Evolutionary conservation across 1,140 invertebrate species (phyloP).

Genomic region (Lordiphosa clarofinis): DNA sequence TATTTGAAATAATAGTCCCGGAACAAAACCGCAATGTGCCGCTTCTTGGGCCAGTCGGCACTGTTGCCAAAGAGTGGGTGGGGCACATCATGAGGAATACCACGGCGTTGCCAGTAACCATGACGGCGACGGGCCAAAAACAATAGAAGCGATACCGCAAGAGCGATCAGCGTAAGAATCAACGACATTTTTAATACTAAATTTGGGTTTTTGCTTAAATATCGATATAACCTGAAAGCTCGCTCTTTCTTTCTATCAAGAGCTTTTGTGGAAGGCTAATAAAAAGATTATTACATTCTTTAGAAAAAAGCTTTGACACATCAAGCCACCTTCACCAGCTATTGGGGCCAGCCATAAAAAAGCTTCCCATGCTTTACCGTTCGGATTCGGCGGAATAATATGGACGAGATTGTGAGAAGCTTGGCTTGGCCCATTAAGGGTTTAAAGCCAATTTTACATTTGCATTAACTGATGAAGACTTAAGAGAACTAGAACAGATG

Average conservation of each 20-base stretch:
- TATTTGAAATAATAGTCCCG: constrained; percentile 53
- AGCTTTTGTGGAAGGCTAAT: no score
- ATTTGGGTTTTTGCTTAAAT: neutral
- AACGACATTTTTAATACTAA: constrained; percentile 28
- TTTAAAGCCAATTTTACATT: no score
- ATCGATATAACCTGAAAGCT: neutral
- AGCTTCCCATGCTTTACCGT: no score
- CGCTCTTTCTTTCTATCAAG: neutral
- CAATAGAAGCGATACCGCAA: constrained; percentile 27
- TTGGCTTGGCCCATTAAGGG: no score
- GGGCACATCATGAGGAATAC: constrained; percentile 53
- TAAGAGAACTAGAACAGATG: no score
- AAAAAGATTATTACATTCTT: no score
- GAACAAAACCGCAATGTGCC: constrained; percentile 34
- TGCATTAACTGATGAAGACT: no score
- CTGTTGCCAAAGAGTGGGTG: constrained; percentile 42
- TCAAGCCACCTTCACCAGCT: no score
- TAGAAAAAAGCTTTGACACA: no score
- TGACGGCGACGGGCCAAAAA: constrained; percentile 43
- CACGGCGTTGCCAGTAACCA: constrained; percentile 55
- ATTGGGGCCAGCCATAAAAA: no score
- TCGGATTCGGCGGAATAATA: no score
- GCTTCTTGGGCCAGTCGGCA: constrained; percentile 77
- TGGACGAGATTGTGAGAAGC: no score
- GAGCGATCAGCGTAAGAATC: constrained; percentile 29